These are phyloP conservation scores for Zoanthus gigantus DNA, from an alignment of 92 coral and sea anemone species.

Conservation along the genomic window DNA sequence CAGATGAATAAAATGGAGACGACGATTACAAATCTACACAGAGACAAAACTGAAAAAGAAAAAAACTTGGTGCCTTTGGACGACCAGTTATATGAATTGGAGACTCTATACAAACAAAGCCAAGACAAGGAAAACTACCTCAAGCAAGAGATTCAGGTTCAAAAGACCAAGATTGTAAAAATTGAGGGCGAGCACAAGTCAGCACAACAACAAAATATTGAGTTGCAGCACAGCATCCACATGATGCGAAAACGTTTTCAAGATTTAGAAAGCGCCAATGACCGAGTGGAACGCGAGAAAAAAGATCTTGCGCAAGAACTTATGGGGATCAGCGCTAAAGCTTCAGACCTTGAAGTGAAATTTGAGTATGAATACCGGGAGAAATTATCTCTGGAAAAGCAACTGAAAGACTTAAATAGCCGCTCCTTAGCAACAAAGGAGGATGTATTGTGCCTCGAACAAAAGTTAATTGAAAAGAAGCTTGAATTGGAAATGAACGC, in stretches of 20 bases:
- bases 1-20: constrained; percentile 88
- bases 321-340: constrained; percentile 71
- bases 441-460: constrained; percentile 88
- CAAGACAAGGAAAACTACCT: constrained; percentile 80
- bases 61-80: constrained; percentile 54
- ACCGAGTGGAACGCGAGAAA: constrained; percentile 83
- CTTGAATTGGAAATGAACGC: constrained; percentile 72
- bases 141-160: constrained; percentile 84
- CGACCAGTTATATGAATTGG: constrained; percentile 61
- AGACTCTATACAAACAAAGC: constrained; percentile 57
- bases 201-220: constrained; percentile 88
- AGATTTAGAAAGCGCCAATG: constrained; percentile 78
- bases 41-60: constrained; percentile 69
- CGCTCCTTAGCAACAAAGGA: constrained; percentile 80
- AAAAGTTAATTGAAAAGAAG: constrained; percentile 85
- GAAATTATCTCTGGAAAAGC: constrained; percentile 84
- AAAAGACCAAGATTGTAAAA: constrained; percentile 78
- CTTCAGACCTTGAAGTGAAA: constrained; percentile 92
- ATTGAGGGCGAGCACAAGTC: constrained; percentile 85
- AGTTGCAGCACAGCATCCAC: constrained; percentile 85
- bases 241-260: constrained; percentile 81
- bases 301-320: constrained; percentile 81
- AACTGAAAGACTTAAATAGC: constrained; percentile 82
- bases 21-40: constrained; percentile 70
- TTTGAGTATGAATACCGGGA: constrained; percentile 94